Evolutionary conservation across 2,797 vertebrate genomes (phyloP).

Genomic region (Mormyrops attenuatus): DNA sequence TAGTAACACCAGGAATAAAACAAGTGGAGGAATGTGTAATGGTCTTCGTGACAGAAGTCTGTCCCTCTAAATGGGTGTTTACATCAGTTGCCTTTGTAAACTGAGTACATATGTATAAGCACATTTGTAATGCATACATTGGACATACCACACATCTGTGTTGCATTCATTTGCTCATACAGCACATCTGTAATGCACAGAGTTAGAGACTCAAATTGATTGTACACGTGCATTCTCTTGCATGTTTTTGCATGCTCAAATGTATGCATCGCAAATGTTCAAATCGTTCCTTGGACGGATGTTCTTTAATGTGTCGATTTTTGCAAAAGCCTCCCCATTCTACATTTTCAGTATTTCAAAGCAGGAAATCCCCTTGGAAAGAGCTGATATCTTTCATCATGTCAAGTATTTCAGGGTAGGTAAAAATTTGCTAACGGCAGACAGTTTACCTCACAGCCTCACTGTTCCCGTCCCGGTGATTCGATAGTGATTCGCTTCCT

Average conservation of each 20-base stretch:
- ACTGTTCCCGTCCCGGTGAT: background rate
- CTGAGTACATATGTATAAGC: background rate
- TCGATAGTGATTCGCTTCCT: background rate
- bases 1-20: background rate
- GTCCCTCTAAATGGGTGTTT: background rate
- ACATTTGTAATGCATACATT: background rate
- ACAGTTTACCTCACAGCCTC: background rate
- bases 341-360: background rate
- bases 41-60: background rate
- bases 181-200: background rate
- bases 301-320: background rate
- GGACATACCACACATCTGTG: background rate
- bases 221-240: background rate
- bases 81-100: background rate
- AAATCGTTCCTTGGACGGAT: background rate
- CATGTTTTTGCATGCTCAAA: background rate
- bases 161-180: background rate
- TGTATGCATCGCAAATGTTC: background rate
- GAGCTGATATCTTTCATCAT: background rate
- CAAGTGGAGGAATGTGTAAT: background rate
- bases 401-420: background rate
- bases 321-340: background rate
- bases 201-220: background rate
- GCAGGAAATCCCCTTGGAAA: background rate
- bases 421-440: background rate